Evolutionary conservation across 2,888 invertebrate species (phyloP), one percentile per base, ranked within the genome.

Genomic region (Watsonalla binaria): DNA sequence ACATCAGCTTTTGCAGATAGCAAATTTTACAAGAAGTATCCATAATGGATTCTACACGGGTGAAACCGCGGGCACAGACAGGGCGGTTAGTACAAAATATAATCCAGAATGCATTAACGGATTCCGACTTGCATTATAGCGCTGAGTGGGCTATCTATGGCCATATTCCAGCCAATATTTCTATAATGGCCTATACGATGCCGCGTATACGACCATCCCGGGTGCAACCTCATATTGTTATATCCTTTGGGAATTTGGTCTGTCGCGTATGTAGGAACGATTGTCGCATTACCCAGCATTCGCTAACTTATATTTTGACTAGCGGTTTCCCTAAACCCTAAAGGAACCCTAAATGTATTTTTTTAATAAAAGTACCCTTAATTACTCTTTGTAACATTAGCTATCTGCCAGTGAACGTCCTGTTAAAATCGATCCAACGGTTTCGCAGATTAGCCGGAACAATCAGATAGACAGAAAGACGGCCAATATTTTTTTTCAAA

Each of bases 131-230:
- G 62, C 64, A 66, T 64, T 66, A 63, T 65, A 61, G 58, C 62
- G 62, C 65, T 71, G 71, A 74, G 73, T 74, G 72, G 60, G 66
- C 69, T 73, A 70, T 70, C 66, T 68, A 70, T 68, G 65, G 65
- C 65, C 65, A 62, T 60, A 62, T 65, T 61, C 55, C 57, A 56
- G 58, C 57, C 54, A 53, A 53, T 60, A 53, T 58, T 57, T 61
- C 62, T 58, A 65, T 70, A 67, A 68, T 69, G 68, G 65, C 65
- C 62, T 60, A 65, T 63, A 68, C 63, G 54, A 13, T 42, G 42
- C 48, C 55, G 65, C 51, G 62, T 57, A 67, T 42, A 42, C 11
- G 11, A 42, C 11, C 42, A 42, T 42, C 11, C 5, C 42, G 11
- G 8, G 5, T 42, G 37, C 42, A 42, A 11, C 5, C 11, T 42